phyloP scores from a whole-genome alignment of 2,113 vertebrate genomes.

The Sula dactylatra region DNA sequence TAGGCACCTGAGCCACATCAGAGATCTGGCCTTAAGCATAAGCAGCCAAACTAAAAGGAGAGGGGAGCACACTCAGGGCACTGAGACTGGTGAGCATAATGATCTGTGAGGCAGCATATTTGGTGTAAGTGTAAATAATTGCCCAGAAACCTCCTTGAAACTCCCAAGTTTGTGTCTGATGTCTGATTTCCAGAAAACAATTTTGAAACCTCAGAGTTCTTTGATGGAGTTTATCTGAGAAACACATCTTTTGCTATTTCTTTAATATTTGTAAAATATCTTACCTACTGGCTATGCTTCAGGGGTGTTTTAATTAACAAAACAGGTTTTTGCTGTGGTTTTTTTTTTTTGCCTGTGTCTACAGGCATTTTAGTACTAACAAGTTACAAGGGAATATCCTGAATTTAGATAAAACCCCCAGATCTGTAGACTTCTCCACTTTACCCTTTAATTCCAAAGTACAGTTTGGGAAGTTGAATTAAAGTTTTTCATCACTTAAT shows the following conservation, averaged over 20 bases:
- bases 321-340: not conserved
- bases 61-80: not conserved
- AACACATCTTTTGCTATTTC: conserved; percentile 10
- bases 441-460: conserved; percentile 14
- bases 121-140: not conserved
- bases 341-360: conserved; percentile 1
- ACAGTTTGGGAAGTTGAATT: conserved; percentile 10
- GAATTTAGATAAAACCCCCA: not conserved
- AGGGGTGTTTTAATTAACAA: conserved; percentile 17
- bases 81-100: rapidly evolving
- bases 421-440: not conserved
- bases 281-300: not conserved
- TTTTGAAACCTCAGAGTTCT: not conserved
- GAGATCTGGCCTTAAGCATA: not conserved
- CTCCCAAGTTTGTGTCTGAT: not conserved
- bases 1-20: not conserved
- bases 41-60: not conserved
- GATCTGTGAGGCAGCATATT: not conserved
- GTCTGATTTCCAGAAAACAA: not conserved
- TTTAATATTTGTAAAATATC: conserved; percentile 28
- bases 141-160: not conserved
- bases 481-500: conserved; percentile 2
- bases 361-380: not conserved
- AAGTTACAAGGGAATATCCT: not conserved
- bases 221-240: not conserved